Conservation (phyloP, 2,113 vertebrate genomes). For the Accipiter cooperii region DNA sequence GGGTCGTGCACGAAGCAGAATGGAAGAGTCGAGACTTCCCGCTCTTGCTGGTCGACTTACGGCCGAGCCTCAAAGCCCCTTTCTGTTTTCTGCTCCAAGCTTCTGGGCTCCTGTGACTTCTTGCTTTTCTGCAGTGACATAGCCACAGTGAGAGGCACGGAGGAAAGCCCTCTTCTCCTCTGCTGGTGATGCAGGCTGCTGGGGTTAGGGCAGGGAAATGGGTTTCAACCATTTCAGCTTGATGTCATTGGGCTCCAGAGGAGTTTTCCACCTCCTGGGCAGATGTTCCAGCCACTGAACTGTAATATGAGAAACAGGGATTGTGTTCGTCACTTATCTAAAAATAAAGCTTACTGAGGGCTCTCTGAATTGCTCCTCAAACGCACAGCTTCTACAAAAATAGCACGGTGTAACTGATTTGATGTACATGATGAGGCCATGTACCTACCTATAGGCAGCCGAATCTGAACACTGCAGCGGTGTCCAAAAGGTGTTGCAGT, state of each 20-base stretch:
- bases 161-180: not conserved
- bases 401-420: not conserved
- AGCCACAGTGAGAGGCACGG: not conserved
- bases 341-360: slow-evolving; percentile 2
- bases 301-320: not conserved
- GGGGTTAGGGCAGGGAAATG: not conserved
- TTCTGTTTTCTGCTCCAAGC: not conserved
- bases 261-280: not conserved
- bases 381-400: not conserved
- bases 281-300: slow-evolving; percentile 8
- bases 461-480: not conserved
- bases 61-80: not conserved
- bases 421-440: not conserved
- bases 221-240: not conserved
- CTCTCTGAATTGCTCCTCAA: slow-evolving; percentile 4
- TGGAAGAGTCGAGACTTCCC: not conserved
- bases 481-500: not conserved
- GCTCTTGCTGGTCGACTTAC: not conserved
- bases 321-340: not conserved
- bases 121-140: not conserved
- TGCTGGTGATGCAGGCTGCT: not conserved
- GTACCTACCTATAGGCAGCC: not conserved
- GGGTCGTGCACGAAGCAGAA: not conserved
- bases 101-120: not conserved
- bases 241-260: not conserved